Evolutionary conservation across 2,888 invertebrate species (phyloP).

Genomic region (Synergus laeviventris): DNA sequence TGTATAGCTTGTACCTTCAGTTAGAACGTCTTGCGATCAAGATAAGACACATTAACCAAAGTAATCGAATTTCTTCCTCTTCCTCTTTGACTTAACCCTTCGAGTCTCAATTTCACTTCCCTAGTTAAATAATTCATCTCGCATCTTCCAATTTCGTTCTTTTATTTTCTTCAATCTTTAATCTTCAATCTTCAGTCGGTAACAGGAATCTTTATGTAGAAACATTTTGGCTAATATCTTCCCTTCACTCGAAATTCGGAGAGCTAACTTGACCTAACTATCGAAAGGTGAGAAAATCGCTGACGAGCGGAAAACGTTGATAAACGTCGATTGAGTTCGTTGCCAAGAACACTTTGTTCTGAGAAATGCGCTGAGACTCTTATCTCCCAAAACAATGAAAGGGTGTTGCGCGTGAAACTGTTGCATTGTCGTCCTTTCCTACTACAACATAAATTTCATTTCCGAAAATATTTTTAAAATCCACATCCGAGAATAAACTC

Average conservation of each 20-base stretch:
- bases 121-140: not conserved
- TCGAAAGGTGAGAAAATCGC: slow-evolving; percentile 42
- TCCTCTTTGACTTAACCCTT: not conserved
- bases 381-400: slow-evolving; percentile 61
- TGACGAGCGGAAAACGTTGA: slow-evolving; percentile 52
- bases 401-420: slow-evolving; percentile 61
- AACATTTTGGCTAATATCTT: no score
- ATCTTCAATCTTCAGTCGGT: no score
- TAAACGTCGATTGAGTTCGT: slow-evolving; percentile 61
- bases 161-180: not conserved
- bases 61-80: not conserved
- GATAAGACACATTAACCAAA: not conserved
- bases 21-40: not conserved
- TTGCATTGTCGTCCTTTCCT: slow-evolving; percentile 48
- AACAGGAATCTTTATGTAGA: no score
- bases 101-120: not conserved
- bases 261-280: not conserved
- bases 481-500: not conserved
- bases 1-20: not conserved
- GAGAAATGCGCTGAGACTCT: slow-evolving; percentile 58
- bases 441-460: not conserved
- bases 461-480: no score
- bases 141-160: not conserved
- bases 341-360: slow-evolving; percentile 64
- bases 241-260: no score